These are phyloP conservation scores for Polypedilum vanderplanki DNA, from an alignment of 1,140 invertebrate species.

Conservation along the genomic window DNA sequence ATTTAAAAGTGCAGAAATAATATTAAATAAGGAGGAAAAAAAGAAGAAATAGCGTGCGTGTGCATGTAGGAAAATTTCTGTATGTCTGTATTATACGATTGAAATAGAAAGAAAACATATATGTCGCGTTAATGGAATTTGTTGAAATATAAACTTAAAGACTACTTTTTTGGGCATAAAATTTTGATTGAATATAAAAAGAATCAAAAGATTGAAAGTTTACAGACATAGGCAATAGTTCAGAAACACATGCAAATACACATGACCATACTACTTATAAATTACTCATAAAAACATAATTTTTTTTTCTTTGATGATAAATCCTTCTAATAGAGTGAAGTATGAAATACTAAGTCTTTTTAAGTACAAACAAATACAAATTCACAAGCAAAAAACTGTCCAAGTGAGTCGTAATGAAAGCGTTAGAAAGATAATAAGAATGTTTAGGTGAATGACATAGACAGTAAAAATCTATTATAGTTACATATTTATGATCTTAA, in stretches of 20 bases:
- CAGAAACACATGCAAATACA: too few relatives aligned
- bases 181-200: too few relatives aligned
- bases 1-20: background rate
- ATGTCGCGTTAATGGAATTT: background rate
- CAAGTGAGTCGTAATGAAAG: background rate
- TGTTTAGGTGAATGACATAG: background rate
- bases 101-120: background rate
- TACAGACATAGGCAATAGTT: too few relatives aligned
- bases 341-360: constrained; percentile 14
- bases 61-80: background rate
- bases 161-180: too few relatives aligned
- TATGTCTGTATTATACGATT: background rate
- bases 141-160: background rate
- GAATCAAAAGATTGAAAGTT: too few relatives aligned
- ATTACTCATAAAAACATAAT: too few relatives aligned
- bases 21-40: background rate
- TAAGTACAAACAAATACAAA: background rate
- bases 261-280: too few relatives aligned
- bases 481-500: constrained; percentile 20
- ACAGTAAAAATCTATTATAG: constrained; percentile 6
- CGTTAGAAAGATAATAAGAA: background rate
- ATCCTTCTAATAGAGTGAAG: too few relatives aligned
- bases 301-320: too few relatives aligned
- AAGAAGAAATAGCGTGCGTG: background rate
- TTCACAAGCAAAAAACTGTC: constrained; percentile 12